Conservation (phyloP, 1,140 invertebrate species). For the Epicauta chinensis region DNA sequence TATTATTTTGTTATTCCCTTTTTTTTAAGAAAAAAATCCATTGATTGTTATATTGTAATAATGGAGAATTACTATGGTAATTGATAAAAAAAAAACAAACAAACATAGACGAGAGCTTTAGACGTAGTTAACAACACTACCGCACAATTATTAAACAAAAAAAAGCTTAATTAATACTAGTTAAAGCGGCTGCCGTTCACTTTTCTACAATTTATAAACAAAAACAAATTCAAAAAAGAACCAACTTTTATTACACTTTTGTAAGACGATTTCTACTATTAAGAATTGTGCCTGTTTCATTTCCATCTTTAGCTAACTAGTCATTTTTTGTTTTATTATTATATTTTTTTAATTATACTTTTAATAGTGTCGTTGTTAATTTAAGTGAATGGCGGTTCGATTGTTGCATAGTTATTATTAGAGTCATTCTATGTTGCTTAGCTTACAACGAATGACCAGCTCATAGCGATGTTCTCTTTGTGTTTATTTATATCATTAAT, state of each 20-base stretch:
- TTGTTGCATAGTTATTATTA: slow-evolving; percentile 28
- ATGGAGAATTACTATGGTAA: slow-evolving; percentile 5
- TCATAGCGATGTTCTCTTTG: slow-evolving; percentile 13
- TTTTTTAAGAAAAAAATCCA: no score
- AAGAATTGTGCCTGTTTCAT: slow-evolving; percentile 3
- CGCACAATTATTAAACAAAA: slow-evolving; percentile 28
- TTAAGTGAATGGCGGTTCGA: slow-evolving; percentile 25
- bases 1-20: neutral
- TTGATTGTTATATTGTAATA: neutral
- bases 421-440: slow-evolving; percentile 36
- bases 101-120: slow-evolving; percentile 19
- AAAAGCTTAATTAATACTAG: slow-evolving; percentile 21
- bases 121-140: slow-evolving; percentile 22
- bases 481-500: neutral
- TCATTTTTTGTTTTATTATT: slow-evolving; percentile 10
- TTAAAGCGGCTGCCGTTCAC: slow-evolving; percentile 30
- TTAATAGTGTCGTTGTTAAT: neutral
- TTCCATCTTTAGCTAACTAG: slow-evolving; percentile 7
- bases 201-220: slow-evolving; percentile 2
- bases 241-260: neutral
- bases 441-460: slow-evolving; percentile 36
- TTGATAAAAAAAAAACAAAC: neutral
- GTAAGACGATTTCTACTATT: neutral
- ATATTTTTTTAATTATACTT: neutral
- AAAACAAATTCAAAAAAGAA: slow-evolving; percentile 9